Evolutionary conservation across 2,888 invertebrate species (phyloP).

Genomic region (Lydus trimaculatus): DNA sequence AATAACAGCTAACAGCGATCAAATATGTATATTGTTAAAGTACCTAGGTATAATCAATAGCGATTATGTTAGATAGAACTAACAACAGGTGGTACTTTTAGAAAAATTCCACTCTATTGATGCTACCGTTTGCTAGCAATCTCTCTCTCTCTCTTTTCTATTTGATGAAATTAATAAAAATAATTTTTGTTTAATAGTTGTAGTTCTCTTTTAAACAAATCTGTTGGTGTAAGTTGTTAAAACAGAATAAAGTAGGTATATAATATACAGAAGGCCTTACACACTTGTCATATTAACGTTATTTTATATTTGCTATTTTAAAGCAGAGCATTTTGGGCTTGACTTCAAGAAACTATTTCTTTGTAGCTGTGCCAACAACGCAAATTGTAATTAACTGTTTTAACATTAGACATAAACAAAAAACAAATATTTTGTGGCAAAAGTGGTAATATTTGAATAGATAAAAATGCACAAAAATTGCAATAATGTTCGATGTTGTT

Average conservation of each 20-base stretch:
- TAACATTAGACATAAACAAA: background rate
- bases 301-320: slow-evolving; percentile 6
- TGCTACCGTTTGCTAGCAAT: no score
- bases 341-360: background rate
- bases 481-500: no score
- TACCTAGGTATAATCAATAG: no score
- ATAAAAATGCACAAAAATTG: background rate
- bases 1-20: no score
- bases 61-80: no score
- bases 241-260: background rate
- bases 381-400: slow-evolving; percentile 2
- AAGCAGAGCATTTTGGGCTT: background rate
- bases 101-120: no score
- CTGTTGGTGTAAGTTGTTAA: background rate
- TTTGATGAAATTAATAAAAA: no score
- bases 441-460: background rate
- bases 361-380: slow-evolving; percentile 5
- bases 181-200: no score
- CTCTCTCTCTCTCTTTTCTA: no score
- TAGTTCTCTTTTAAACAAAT: background rate
- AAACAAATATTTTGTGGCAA: no score
- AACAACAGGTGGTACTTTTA: no score
- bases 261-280: background rate
- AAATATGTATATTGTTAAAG: no score
- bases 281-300: background rate